A percentile compares a stretch with the other conserved stretches of the same genome.
Conservation (phyloP, 2,888 invertebrate species). For the Hypsopygia costalis region DNA sequence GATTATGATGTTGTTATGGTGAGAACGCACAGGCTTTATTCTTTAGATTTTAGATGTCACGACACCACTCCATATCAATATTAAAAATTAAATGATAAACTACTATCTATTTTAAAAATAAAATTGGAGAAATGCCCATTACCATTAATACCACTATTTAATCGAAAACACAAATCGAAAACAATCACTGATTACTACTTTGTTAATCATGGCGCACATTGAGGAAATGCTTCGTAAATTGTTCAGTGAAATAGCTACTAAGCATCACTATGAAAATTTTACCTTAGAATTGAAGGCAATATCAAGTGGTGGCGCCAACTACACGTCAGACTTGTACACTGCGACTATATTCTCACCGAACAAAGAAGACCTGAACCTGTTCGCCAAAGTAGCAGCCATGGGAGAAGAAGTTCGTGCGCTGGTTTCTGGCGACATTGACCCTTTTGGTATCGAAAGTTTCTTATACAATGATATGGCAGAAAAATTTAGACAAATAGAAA, state of each 20-base stretch:
- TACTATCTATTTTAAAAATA: too few species aligned
- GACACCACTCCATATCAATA: too few species aligned
- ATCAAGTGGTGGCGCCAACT: constrained; percentile 16
- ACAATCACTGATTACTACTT: not conserved
- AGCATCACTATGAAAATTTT: constrained; percentile 20
- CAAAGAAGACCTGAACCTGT: constrained; percentile 30
- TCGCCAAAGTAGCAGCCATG: constrained; percentile 36
- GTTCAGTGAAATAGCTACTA: constrained; percentile 26
- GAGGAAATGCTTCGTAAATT: constrained; percentile 28
- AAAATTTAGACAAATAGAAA: constrained; percentile 19
- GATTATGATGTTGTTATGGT: too few species aligned
- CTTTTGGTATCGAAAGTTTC: not conserved
- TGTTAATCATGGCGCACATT: constrained; percentile 16
- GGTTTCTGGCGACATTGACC: not conserved
- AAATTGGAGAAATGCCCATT: too few species aligned
- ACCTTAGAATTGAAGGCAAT: constrained; percentile 7
- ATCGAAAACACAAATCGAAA: not conserved
- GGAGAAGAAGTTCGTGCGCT: constrained; percentile 23
- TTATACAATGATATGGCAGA: not conserved
- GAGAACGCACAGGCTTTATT: too few species aligned
- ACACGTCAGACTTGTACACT: constrained; percentile 10
- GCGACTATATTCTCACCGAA: constrained; percentile 10
- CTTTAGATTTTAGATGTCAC: too few species aligned
- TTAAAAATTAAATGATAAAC: too few species aligned
- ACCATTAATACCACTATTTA: not conserved